Base-by-base conservation (phyloP, 2,888 invertebrate species). In the Rapana venosa region DNA sequence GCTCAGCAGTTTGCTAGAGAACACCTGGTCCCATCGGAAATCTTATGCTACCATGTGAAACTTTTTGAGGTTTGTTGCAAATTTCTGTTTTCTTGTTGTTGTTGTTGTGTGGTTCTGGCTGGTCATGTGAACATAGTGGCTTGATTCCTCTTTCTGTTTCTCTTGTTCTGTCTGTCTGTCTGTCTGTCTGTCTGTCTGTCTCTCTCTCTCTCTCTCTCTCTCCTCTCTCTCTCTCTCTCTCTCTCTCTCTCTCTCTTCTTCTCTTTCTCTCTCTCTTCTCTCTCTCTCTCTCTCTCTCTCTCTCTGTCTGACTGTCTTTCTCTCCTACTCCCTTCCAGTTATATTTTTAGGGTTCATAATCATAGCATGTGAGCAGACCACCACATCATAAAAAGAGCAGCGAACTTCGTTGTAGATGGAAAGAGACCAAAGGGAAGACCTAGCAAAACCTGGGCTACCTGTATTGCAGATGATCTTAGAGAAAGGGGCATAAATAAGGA, bases 11-110 rank as follows among this genome's bases (percentile, higher is more conserved):
- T 98, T 96, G 98, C 97, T 0, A 97, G 97, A 92, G 97, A 98
- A 87, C 97, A 98, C 96, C 97, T 99, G 90, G 96, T 98, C 95
- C 98, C 99, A 0, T 97, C 97, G 92, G 97, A 99, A 95, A 97
- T 99, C 85, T 97, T 98, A 95, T 99, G 99, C 95, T 99, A 99
- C 95, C 98, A 99, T 96, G 97, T 97, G 88, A 96, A 97, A 88
- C 96, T 98, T 84, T 97, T 98, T 91, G 96, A 97, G 95, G 97
- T 97, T 22, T 20, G 66, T 81, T 81, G 58, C 17, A 30, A 15
- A 11, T 79, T 79, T 79, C 32, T 35, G 17, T 79, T 79, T 32
- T 79, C n/a, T 26, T 70, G 70, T n/a, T 74, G 13, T 74, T 30
- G 5, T n/a, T 5, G 1, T 1, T n/a, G n/a, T 74, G 6, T n/a